Evolutionary conservation across 2,888 invertebrate genomes (phyloP), one percentile per base, ranked within the genome.

Genomic region (Ecliptopera silaceata): DNA sequence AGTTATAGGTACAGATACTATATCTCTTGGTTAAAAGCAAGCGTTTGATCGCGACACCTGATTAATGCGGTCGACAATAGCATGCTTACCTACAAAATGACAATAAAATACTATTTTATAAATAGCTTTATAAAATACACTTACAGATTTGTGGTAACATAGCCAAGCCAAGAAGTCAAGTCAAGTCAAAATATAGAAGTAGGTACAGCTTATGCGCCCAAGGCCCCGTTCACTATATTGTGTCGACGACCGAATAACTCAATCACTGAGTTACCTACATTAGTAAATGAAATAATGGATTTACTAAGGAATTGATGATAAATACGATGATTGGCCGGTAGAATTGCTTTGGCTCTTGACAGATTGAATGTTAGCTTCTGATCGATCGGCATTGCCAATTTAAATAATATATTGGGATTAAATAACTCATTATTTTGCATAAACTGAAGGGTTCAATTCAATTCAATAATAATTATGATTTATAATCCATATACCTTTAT

Each of bases 141-240:
- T n/a, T n/a, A n/a, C n/a, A n/a, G n/a, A n/a, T n/a, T n/a, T n/a
- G n/a, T n/a, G n/a, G n/a, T n/a, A n/a, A n/a, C n/a, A n/a, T n/a
- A n/a, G n/a, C n/a, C n/a, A n/a, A n/a, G n/a, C n/a, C n/a, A n/a
- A n/a, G n/a, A n/a, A n/a, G n/a, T n/a, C n/a, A n/a, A n/a, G n/a
- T n/a, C n/a, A n/a, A n/a, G n/a, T n/a, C n/a, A n/a, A n/a, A n/a
- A n/a, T n/a, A n/a, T n/a, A n/a, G n/a, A n/a, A n/a, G n/a, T n/a
- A n/a, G n/a, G n/a, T n/a, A n/a, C 84, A 10, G 68, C 64, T 83
- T 84, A 84, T 86, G 70, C 59, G 50, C 64, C 70, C 66, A 65
- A 65, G 65, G 65, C 62, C 57, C 66, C 70, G 55, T 60, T 65
- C 65, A 65, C 65, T 64, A 59, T n/a, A n/a, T n/a, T 13, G 42